These are phyloP conservation scores for Sesia bembeciformis DNA, from an alignment of 2,888 invertebrate species.

Conservation along the genomic window DNA sequence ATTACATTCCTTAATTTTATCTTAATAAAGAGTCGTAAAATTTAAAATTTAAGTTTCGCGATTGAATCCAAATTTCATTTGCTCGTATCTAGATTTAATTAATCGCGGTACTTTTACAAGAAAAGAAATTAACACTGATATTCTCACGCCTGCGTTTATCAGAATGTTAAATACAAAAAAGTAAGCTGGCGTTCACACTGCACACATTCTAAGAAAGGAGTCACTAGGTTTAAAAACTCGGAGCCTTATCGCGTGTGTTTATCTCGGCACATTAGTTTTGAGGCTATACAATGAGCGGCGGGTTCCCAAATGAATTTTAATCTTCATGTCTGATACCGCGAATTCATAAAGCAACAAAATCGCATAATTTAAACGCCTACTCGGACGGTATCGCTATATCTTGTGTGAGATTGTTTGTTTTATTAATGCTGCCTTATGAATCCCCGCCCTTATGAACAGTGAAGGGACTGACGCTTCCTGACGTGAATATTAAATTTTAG, in stretches of 20 bases:
- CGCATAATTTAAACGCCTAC: slow-evolving; percentile 22
- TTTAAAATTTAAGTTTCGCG: slow-evolving; percentile 23
- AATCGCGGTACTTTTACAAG: slow-evolving; percentile 17
- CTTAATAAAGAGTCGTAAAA: slow-evolving; percentile 18
- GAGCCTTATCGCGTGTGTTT: slow-evolving; percentile 25
- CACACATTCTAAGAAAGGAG: slow-evolving; percentile 37
- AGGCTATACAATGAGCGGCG: slow-evolving; percentile 20
- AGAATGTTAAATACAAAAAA: slow-evolving; percentile 4
- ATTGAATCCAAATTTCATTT: slow-evolving; percentile 21
- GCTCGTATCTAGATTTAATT: slow-evolving; percentile 19
- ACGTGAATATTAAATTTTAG: slow-evolving; percentile 33
- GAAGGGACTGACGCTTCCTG: slow-evolving; percentile 13
- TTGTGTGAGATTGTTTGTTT: slow-evolving; percentile 35
- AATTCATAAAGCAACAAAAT: slow-evolving; percentile 33
- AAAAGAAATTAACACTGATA: slow-evolving; percentile 15
- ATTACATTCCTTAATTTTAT: no score
- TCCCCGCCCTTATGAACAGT: slow-evolving; percentile 14
- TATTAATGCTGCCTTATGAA: slow-evolving; percentile 23
- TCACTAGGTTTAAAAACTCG: slow-evolving; percentile 16
- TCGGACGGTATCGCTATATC: slow-evolving; percentile 30
- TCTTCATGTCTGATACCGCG: slow-evolving; percentile 26
- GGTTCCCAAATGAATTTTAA: slow-evolving; percentile 43
- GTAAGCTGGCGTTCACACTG: slow-evolving; percentile 10
- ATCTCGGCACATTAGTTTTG: slow-evolving; percentile 43
- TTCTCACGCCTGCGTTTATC: slow-evolving; percentile 33